Evolutionary conservation across 2,113 vertebrate species (phyloP).

Genomic region (Cnemophilus loriae): DNA sequence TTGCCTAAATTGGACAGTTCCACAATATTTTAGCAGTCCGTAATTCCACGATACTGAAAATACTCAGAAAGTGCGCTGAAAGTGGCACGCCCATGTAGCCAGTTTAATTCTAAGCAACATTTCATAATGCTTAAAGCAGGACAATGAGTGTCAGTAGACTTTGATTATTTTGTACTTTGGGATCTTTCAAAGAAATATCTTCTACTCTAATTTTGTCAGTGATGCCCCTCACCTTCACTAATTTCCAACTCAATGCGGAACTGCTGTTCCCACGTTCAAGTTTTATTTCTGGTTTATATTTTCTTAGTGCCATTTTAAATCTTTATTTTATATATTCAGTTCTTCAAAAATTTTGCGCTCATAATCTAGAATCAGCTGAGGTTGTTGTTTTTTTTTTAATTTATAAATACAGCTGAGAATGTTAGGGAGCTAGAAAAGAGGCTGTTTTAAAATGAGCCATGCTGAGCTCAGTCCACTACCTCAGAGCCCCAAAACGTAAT

Average conservation of each 20-base stretch:
- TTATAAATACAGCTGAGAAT: not conserved
- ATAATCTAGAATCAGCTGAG: not conserved
- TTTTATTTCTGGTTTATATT: not conserved
- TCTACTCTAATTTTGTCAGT: not conserved
- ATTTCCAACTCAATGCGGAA: not conserved
- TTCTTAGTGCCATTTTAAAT: not conserved
- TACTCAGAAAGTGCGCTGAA: not conserved
- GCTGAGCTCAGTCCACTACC: not conserved
- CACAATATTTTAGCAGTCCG: constrained; percentile 13
- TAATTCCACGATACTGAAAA: not conserved
- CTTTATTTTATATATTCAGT: not conserved
- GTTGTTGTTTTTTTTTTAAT: not conserved
- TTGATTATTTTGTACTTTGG: not conserved
- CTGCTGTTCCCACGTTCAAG: not conserved
- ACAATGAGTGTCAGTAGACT: not conserved
- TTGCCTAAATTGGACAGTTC: constrained; percentile 36
- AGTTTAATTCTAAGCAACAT: not conserved
- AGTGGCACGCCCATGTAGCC: not conserved
- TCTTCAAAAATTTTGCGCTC: not conserved
- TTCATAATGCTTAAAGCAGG: not conserved
- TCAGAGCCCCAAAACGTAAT: not conserved
- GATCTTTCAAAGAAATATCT: not conserved
- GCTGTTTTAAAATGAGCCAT: fast-evolving
- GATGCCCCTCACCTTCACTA: fast-evolving
- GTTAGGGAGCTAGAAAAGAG: not conserved